Evolutionary conservation across 2,113 vertebrate species (phyloP).

Genomic region (Myanophis thanlyinensis): DNA sequence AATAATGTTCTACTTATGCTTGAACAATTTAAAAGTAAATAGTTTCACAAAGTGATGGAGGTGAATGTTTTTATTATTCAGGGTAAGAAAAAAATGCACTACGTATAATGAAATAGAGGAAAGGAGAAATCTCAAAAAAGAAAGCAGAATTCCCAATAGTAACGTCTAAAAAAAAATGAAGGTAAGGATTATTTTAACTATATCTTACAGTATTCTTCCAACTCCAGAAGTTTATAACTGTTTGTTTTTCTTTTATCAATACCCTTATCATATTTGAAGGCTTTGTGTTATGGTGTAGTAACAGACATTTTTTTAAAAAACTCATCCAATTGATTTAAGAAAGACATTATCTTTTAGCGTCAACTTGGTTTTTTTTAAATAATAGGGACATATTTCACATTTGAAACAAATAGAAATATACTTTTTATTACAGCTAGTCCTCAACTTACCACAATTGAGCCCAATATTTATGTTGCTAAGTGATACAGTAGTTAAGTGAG

Average conservation of each 20-base stretch:
- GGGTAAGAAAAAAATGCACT: constrained; percentile 8
- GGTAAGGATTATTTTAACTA: background rate
- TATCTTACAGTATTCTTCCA: background rate
- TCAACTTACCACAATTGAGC: background rate
- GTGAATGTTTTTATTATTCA: background rate
- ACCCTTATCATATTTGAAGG: background rate
- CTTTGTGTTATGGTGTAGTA: background rate
- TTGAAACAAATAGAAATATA: background rate
- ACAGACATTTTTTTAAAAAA: background rate
- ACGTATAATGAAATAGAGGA: constrained; percentile 20
- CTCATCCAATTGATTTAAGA: background rate
- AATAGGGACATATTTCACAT: background rate
- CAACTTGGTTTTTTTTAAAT: background rate
- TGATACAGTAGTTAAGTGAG: background rate
- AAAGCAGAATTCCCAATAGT: constrained; percentile 3
- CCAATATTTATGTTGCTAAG: background rate
- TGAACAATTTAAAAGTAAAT: background rate
- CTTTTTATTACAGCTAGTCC: background rate
- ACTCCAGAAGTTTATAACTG: background rate
- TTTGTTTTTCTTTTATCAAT: background rate
- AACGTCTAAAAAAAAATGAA: constrained; percentile 8
- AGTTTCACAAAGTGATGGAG: background rate
- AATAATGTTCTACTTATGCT: background rate
- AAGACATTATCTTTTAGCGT: background rate
- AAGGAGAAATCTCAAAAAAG: constrained; percentile 13